Conservation (phyloP, 2,113 vertebrate genomes). For the Origma solitaria region DNA sequence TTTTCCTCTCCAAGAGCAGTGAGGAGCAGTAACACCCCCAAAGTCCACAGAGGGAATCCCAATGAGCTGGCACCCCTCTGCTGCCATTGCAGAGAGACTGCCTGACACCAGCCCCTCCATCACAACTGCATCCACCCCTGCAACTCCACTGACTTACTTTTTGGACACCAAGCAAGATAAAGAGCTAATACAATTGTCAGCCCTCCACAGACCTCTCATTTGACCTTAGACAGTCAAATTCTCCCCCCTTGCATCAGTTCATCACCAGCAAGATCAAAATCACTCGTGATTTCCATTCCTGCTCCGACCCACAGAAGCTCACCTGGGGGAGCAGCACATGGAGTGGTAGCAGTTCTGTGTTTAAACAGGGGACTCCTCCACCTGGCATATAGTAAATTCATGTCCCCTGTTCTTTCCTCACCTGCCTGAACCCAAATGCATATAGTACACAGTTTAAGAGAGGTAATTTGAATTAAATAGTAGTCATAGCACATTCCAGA, state of each 20-base stretch:
- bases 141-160: neutral
- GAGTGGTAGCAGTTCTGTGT: neutral
- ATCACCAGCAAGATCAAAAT: neutral
- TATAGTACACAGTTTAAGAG: neutral
- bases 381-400: neutral
- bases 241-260: neutral
- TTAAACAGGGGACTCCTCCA: neutral
- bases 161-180: neutral
- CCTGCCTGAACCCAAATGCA: neutral
- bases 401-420: neutral
- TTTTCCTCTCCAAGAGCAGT: accelerated
- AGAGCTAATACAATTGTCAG: neutral
- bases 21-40: neutral
- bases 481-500: neutral
- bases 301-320: accelerated
- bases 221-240: neutral
- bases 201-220: neutral
- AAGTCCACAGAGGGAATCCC: neutral
- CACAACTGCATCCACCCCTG: neutral
- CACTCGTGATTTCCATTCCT: neutral
- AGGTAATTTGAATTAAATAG: neutral
- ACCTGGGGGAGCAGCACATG: neutral
- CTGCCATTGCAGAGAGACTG: neutral
- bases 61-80: neutral
- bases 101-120: neutral